Conservation (phyloP, 1,140 invertebrate species). For the Drosophila parvula region DNA sequence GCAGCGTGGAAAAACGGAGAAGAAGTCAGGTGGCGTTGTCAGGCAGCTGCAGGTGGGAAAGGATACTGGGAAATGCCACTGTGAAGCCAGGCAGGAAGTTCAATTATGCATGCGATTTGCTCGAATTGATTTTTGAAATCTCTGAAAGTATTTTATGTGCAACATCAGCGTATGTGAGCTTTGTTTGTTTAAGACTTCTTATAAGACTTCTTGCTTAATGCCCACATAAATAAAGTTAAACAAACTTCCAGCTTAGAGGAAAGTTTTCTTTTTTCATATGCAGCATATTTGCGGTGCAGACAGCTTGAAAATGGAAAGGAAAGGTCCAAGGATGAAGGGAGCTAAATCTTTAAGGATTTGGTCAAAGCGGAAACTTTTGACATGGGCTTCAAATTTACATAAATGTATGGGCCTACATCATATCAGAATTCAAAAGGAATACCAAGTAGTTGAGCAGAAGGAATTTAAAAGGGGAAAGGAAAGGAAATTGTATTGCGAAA, state of each 20-base stretch:
- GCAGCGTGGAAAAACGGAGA: constrained; percentile 7
- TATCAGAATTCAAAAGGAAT: constrained; percentile 6
- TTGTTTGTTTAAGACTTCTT: constrained; percentile 16
- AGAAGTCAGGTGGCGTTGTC: constrained; percentile 14
- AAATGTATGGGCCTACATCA: constrained; percentile 13
- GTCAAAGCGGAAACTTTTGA: constrained; percentile 35
- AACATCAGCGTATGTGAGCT: not conserved
- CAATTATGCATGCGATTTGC: constrained; percentile 67
- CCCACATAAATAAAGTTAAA: constrained; percentile 15
- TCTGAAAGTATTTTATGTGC: constrained; percentile 35
- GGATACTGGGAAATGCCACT: constrained; percentile 10
- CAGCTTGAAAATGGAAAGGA: not conserved
- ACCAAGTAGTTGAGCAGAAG: not conserved
- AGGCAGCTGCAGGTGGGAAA: constrained; percentile 15
- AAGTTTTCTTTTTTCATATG: constrained; percentile 27
- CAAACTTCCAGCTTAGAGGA: constrained; percentile 28
- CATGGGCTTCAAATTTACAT: constrained; percentile 24
- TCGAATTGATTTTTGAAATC: constrained; percentile 47
- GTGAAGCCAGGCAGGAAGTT: constrained; percentile 46
- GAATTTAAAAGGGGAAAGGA: not conserved
- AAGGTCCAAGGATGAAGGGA: constrained; percentile 1
- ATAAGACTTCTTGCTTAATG: constrained; percentile 25
- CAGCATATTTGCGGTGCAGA: constrained; percentile 30
- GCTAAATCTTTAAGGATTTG: constrained; percentile 10
- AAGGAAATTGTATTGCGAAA: not conserved